These are phyloP conservation scores for Ditula angustiorana DNA, from an alignment of 2,888 invertebrate species.

Conservation along the genomic window DNA sequence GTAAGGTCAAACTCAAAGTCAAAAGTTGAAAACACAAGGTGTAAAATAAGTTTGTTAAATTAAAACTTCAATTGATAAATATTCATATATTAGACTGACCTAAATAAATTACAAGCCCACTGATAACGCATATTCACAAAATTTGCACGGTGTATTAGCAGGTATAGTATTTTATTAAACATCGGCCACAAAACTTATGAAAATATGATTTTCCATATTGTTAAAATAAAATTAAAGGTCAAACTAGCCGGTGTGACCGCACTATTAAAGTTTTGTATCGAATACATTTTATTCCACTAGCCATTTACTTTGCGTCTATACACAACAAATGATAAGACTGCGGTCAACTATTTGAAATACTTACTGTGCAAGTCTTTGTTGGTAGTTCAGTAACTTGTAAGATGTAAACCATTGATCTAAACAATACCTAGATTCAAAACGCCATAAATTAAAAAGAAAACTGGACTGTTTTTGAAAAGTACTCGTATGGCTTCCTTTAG, in stretches of 20 bases:
- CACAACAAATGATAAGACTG: neutral
- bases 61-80: constrained; percentile 60
- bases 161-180: neutral
- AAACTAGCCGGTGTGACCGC: neutral
- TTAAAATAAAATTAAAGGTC: neutral
- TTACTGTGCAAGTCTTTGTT: constrained; percentile 14
- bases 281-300: neutral
- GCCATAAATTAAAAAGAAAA: neutral
- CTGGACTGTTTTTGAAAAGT: too few relatives aligned
- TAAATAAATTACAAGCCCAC: constrained; percentile 65
- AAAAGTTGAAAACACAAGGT: neutral
- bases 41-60: neutral
- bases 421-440: neutral
- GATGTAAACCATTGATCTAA: neutral
- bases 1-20: too few relatives aligned
- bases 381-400: constrained; percentile 15
- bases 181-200: neutral
- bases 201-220: neutral
- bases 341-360: neutral
- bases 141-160: neutral
- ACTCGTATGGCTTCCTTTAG: too few relatives aligned
- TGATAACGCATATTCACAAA: constrained; percentile 17
- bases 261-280: neutral
- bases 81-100: constrained; percentile 74
- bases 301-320: neutral